phyloP scores from a whole-genome alignment of 2,888 invertebrate genomes.

The Aleiodes alternator region DNA sequence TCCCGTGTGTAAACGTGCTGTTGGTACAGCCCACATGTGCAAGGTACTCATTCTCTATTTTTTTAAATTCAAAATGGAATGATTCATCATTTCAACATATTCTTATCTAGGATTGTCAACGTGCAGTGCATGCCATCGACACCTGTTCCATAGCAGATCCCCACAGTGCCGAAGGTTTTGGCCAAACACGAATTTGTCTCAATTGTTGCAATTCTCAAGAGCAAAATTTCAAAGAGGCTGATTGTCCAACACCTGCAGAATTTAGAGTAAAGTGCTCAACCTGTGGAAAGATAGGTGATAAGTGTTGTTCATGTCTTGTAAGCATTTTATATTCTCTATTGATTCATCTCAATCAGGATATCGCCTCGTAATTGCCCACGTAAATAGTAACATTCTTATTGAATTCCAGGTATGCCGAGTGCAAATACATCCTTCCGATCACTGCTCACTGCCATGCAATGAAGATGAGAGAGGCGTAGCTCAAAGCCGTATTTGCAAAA shows the following conservation, averaged over 20 bases:
- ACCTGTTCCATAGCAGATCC: constrained; percentile 1
- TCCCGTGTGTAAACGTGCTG: too few relatives aligned
- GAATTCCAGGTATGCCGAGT: too few relatives aligned
- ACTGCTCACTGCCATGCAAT: too few relatives aligned
- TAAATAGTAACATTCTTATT: constrained; percentile 1
- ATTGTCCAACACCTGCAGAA: neutral
- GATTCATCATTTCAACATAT: neutral
- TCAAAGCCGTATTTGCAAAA: too few relatives aligned
- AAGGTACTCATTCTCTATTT: neutral
- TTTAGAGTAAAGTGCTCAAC: too few relatives aligned
- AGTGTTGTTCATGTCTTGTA: neutral
- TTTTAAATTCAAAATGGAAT: neutral
- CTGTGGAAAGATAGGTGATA: neutral
- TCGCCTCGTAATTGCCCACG: neutral
- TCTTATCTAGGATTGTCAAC: neutral
- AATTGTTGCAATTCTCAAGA: neutral
- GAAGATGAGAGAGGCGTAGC: too few relatives aligned
- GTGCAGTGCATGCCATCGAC: neutral
- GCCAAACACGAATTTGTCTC: too few relatives aligned
- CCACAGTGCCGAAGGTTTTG: neutral
- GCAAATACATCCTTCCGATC: too few relatives aligned
- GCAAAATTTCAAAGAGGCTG: neutral
- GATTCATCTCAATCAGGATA: neutral
- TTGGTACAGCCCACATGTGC: constrained; percentile 16
- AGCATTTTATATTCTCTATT: neutral